phyloP scores from a whole-genome alignment of 1,140 invertebrate species.

The Ceratosolen solmsi region DNA sequence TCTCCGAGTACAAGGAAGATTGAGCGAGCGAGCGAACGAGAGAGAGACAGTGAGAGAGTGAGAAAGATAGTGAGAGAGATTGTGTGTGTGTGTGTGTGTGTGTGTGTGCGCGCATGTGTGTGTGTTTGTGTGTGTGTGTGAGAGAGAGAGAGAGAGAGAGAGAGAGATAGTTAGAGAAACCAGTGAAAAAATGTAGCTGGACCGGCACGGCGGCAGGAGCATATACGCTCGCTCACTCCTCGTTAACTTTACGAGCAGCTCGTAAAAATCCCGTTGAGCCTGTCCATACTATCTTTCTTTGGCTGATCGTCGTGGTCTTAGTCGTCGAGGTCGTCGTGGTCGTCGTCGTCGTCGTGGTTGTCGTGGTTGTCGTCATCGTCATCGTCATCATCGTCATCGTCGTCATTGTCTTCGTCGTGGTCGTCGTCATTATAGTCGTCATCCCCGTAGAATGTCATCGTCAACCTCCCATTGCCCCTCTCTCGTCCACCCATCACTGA shows the following conservation, averaged over 20 bases:
- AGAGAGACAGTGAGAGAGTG: not conserved
- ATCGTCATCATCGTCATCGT: too few relatives aligned
- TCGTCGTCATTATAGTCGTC: too few relatives aligned
- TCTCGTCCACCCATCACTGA: not conserved
- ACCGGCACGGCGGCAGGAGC: conserved; percentile 55
- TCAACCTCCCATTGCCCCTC: not conserved
- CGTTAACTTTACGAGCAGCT: conserved; percentile 74
- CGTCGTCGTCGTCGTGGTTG: not conserved
- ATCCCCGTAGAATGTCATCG: too few relatives aligned
- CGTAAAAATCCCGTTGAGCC: conserved; percentile 73
- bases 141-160: not conserved
- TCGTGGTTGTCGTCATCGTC: not conserved
- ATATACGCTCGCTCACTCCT: conserved; percentile 62
- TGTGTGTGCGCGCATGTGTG: too few relatives aligned
- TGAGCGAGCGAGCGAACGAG: not conserved
- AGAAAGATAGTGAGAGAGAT: not conserved
- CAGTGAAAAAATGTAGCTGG: conserved; percentile 56
- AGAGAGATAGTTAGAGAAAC: not conserved
- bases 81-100: too few relatives aligned
- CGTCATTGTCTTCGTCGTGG: too few relatives aligned
- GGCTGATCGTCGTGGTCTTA: conserved; percentile 22
- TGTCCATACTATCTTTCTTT: conserved; percentile 61
- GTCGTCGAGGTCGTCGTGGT: not conserved
- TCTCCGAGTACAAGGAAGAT: not conserved
- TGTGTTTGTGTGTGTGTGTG: not conserved